Evolutionary conservation across 2,797 vertebrate genomes (phyloP), one percentile per base, ranked within the genome.

Genomic region (Epinephelus coioides): DNA sequence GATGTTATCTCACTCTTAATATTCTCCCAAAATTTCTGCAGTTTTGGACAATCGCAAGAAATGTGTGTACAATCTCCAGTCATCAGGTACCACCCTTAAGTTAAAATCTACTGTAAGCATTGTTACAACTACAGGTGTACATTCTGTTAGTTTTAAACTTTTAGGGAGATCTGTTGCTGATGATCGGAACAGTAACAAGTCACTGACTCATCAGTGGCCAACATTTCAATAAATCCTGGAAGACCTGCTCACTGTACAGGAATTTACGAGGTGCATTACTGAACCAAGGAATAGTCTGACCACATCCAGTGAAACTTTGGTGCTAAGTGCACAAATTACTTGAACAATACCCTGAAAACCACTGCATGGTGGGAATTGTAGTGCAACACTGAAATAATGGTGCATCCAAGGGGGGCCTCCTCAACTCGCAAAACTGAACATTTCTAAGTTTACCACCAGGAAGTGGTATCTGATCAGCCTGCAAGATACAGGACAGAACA

Each of bases 331-430:
- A 75, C 17, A 55, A 8, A 17, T 49, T 76, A 82, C 76, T 76
- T 84, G 69, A 88, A 78, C 34, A 40, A 30, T 18, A 69, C 25
- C 50, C 34, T 46, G 15, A 75, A 64, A 61, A 76, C 69, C 63
- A 78, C 27, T 73, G 46, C 60, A 38, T 59, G 56, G 61, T 81
- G 76, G 70, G 59, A 85, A 61, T 21, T 68, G 63, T 87, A 88
- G 85, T 79, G 40, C 1, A 69, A 87, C 83, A 84, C 89, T 90
- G 85, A 79, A 73, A 53, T 21, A 13, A 47, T 17, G 15, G n/a
- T 66, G 66, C 27, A 0, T 61, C 71, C 19, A 67, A 21, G 25
- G 17, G 27, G 43, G 12, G 1, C 15, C n/a, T 65, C 0, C 15
- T 61, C 56, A 51, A 50, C 62, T 54, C 1, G n/a, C 55, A 17